Evolutionary conservation across 2,888 invertebrate genomes (phyloP).

Genomic region (Siphonodentalium dalli): DNA sequence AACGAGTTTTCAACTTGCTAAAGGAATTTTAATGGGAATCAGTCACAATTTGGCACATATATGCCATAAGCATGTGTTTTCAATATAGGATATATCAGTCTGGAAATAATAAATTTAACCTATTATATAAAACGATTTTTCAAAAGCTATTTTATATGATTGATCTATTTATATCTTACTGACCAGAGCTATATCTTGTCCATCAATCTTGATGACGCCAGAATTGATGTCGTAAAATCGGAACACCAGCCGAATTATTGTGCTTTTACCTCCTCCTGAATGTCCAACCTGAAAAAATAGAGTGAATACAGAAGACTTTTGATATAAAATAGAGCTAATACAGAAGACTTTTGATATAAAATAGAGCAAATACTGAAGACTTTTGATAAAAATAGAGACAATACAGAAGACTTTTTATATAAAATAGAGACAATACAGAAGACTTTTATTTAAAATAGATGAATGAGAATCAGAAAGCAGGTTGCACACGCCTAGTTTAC

Average conservation of each 20-base stretch:
- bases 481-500: too few species aligned
- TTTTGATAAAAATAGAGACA: not conserved
- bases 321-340: not conserved
- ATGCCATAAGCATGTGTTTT: too few species aligned
- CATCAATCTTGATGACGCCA: constrained; percentile 65
- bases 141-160: not conserved
- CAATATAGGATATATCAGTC: too few species aligned
- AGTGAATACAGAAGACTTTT: not conserved
- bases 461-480: too few species aligned
- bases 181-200: constrained; percentile 62
- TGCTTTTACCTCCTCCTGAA: constrained; percentile 67
- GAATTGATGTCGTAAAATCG: constrained; percentile 66
- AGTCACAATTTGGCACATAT: too few species aligned
- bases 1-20: too few species aligned
- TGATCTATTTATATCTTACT: not conserved
- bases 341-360: not conserved
- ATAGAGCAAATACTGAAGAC: not conserved
- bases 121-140: too few species aligned
- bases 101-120: not conserved
- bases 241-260: constrained; percentile 67
- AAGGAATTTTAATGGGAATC: too few species aligned
- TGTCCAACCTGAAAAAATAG: constrained; percentile 61
- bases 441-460: not conserved
- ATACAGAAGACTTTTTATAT: not conserved
- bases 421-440: not conserved